Base-by-base conservation (phyloP, 1,140 invertebrate species). In the Anastrepha ludens region DNA sequence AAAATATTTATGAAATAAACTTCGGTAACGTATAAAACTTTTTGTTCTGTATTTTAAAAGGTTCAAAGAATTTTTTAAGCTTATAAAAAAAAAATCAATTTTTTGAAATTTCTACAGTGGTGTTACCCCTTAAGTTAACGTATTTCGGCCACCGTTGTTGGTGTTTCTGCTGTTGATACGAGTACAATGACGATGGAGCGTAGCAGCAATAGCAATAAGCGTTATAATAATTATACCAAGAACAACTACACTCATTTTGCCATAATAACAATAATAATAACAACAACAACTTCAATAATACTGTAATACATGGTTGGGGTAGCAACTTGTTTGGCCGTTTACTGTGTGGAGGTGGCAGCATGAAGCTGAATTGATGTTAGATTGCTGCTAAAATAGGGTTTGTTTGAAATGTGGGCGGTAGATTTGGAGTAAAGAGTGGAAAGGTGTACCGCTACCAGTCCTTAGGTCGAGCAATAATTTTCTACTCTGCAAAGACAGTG, bases 131-230 rank as follows among this genome's bases (percentile, higher is more conserved):
- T n/a, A 29, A 1, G 29, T 1, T 29, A 29, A 29, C 1, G 29
- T 29, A 29, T 29, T 29, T 29, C 29, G 29, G 29, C 29, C 29
- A 15, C 29, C 6, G 39, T 17, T 60, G 39, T 86, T 86, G 85
- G 60, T 41, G 44, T 17, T 86, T 62, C 39, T 60, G 47, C 62
- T 86, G 58, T 86, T 44, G 55, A 41, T 44, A 41, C 50, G 11
- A 29, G 29, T 55, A 55, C 39, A 60, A 86, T 86, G 59, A 86
- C 85, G 62, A 62, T 86, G 85, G 62, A 62, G 58, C 85, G 85
- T 86, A 17, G 85, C 58, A 62, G 39, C 81, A 85, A 85, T 47
- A 81, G 29, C 58, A 85, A 60, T 2, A 85, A 58, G 1, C 6
- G 39, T n/a, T 85, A 29, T 6, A 85, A 59, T 59, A 85, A 85